Percentiles rank a stretch among this genome's conserved stretches.
Conservation (phyloP, 2,888 invertebrate species). For the Papilio gigon region DNA sequence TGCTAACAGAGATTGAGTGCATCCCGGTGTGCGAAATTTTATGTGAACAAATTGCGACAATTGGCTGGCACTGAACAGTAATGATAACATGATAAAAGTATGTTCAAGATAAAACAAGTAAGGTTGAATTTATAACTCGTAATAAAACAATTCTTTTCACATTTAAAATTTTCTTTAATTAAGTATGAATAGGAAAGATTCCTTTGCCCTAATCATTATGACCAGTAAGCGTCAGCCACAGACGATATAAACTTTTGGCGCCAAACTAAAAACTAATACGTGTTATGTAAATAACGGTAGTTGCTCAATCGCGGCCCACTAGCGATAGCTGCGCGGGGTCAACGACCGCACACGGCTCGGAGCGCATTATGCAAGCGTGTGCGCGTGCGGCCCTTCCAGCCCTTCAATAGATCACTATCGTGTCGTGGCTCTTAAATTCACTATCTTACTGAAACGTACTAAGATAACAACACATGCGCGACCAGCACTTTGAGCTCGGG, state of each 20-base stretch:
- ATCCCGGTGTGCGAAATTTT: slow-evolving; percentile 1
- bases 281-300: slow-evolving; percentile 32
- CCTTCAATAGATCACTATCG: slow-evolving; percentile 26
- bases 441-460: background rate
- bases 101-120: too few species aligned
- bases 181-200: background rate
- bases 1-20: slow-evolving; percentile 19
- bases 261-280: slow-evolving; percentile 24
- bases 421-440: slow-evolving; percentile 4
- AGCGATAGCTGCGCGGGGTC: slow-evolving; percentile 41
- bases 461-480: too few species aligned
- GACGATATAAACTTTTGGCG: slow-evolving; percentile 31
- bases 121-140: too few species aligned
- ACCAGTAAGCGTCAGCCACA: slow-evolving; percentile 9
- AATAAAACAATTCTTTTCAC: too few species aligned
- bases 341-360: slow-evolving; percentile 40
- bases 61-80: background rate
- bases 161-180: background rate
- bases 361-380: slow-evolving; percentile 42
- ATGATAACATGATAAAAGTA: background rate
- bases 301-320: slow-evolving; percentile 34
- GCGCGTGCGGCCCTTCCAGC: slow-evolving; percentile 30
- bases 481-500: too few species aligned
- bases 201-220: background rate
- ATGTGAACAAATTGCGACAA: background rate